phyloP scores from a whole-genome alignment of 1,140 invertebrate genomes.

The Drosophila ficusphila region DNA sequence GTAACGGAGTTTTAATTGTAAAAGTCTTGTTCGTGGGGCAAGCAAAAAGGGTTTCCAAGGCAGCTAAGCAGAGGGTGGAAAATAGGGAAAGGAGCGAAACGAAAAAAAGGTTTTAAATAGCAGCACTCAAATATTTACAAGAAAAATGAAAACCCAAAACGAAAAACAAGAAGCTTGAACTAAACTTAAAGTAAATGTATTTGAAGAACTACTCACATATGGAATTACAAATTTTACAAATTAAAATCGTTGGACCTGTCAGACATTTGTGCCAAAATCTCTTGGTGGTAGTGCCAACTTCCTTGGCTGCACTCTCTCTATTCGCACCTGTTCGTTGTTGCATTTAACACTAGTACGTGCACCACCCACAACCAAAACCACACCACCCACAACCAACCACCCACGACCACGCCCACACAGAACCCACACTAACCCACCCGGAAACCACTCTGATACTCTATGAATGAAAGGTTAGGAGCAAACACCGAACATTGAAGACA shows the following conservation, averaged over 20 bases:
- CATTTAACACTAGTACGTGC: constrained; percentile 59
- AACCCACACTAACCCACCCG: constrained; percentile 27
- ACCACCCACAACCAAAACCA: constrained; percentile 16
- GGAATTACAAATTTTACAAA: constrained; percentile 38
- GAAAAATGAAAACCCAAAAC: not conserved
- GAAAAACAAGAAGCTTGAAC: constrained; percentile 14
- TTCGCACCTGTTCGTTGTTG: constrained; percentile 75
- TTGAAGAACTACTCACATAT: constrained; percentile 37
- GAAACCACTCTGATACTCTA: constrained; percentile 49
- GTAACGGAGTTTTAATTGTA: constrained; percentile 30
- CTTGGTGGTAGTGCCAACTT: constrained; percentile 57
- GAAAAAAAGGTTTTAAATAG: constrained; percentile 26
- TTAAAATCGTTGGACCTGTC: constrained; percentile 39
- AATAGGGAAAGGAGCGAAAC: constrained; percentile 16
- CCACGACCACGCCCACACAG: constrained; percentile 13
- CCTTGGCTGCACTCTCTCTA: constrained; percentile 55
- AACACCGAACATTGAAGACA: constrained; percentile 42
- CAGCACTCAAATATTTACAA: constrained; percentile 45
- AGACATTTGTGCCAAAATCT: constrained; percentile 51
- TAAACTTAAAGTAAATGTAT: constrained; percentile 28
- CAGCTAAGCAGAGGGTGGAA: constrained; percentile 37
- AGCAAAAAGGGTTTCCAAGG: constrained; percentile 62
- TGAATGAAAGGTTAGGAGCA: constrained; percentile 8
- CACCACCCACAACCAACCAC: constrained; percentile 19
- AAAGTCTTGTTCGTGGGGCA: constrained; percentile 29